A percentile compares a stretch with the other conserved stretches of the same genome.
These are phyloP conservation scores for Drosophila grimshawi DNA, from an alignment of 1,140 invertebrate species.

Conservation along the genomic window DNA sequence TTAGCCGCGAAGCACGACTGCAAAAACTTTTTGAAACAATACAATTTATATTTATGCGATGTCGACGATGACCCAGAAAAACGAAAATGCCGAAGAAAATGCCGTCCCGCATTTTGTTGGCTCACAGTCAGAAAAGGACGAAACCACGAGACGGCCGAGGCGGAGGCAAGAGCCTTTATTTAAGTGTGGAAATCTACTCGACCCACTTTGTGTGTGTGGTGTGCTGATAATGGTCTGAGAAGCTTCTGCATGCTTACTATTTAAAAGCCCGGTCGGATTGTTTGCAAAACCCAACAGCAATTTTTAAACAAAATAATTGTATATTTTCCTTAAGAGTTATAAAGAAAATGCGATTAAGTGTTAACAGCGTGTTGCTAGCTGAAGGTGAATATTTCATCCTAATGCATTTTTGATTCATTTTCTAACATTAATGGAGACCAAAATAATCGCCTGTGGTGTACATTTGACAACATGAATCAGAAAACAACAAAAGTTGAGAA, in stretches of 20 bases:
- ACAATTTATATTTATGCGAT: conserved; percentile 82
- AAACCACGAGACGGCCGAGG: conserved; percentile 18
- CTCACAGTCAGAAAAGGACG: conserved; percentile 14
- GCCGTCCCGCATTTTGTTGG: conserved; percentile 45
- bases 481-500: neutral
- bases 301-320: conserved; percentile 68
- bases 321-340: conserved; percentile 32
- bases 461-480: neutral
- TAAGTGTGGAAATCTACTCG: conserved; percentile 79
- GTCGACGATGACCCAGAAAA: conserved; percentile 69
- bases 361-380: conserved; percentile 15
- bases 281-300: conserved; percentile 30
- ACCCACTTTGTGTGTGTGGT: conserved; percentile 57
- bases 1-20: conserved; percentile 72
- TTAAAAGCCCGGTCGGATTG: conserved; percentile 28
- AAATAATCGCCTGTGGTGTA: conserved; percentile 5
- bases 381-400: conserved; percentile 23
- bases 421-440: conserved; percentile 30
- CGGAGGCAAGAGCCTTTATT: conserved; percentile 52
- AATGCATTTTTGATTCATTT: conserved; percentile 20
- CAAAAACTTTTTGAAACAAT: conserved; percentile 80
- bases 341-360: conserved; percentile 13
- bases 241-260: conserved; percentile 58
- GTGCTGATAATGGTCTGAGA: conserved; percentile 57
- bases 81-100: conserved; percentile 34